A percentile compares a stretch with the other conserved stretches of the same genome.
Evolutionary conservation across 2,797 vertebrate species (phyloP).

Genomic region (Poeciliopsis infans): DNA sequence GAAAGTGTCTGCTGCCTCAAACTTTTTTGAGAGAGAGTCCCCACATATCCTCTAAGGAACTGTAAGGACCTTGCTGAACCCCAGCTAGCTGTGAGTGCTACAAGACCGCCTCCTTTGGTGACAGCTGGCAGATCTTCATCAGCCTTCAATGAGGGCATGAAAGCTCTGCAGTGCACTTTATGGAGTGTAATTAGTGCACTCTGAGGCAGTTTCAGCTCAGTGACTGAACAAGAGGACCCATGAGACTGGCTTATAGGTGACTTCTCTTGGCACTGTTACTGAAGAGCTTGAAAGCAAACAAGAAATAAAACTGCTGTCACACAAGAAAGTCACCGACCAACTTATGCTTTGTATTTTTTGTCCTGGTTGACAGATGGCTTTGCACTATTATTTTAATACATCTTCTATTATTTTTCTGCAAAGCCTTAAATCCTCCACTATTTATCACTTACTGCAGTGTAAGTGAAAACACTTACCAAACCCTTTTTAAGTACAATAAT

Average conservation of each 20-base stretch:
- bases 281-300: constrained; percentile 36
- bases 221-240: constrained; percentile 68
- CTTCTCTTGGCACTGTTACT: constrained; percentile 45
- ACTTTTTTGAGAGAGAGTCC: neutral
- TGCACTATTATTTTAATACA: neutral
- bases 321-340: constrained; percentile 13
- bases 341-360: constrained; percentile 13
- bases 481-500: neutral
- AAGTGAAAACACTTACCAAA: neutral
- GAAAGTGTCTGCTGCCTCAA: neutral
- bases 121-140: constrained; percentile 59
- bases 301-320: constrained; percentile 51
- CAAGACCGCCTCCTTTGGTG: constrained; percentile 39
- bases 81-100: constrained; percentile 23
- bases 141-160: constrained; percentile 45
- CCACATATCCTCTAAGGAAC: neutral
- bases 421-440: neutral
- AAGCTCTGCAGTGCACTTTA: constrained; percentile 61
- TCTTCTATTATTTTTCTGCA: neutral
- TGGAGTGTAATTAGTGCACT: constrained; percentile 63
- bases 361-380: constrained; percentile 17
- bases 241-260: constrained; percentile 53
- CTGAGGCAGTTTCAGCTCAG: constrained; percentile 57
- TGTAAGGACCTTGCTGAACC: constrained; percentile 8
- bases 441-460: neutral